phyloP scores from a whole-genome alignment of 2,797 vertebrate species.

The Gadopsis marmoratus region DNA sequence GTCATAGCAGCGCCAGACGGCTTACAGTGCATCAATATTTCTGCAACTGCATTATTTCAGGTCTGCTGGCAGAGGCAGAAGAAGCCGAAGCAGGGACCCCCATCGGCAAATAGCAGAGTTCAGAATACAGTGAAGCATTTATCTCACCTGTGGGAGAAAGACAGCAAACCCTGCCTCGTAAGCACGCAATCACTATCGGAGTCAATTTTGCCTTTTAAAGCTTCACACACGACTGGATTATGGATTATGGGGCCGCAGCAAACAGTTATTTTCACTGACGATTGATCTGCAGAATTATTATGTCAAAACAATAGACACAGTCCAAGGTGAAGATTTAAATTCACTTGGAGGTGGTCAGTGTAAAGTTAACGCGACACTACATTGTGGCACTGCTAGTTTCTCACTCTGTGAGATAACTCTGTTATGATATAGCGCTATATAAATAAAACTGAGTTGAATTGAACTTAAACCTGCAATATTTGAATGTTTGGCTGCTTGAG shows the following conservation, averaged over 20 bases:
- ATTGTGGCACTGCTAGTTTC: too few relatives aligned
- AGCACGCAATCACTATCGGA: neutral
- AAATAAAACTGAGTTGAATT: too few relatives aligned
- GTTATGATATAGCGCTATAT: too few relatives aligned
- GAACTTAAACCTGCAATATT: too few relatives aligned
- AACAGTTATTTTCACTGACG: too few relatives aligned
- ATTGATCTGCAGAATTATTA: too few relatives aligned
- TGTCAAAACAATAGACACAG: too few relatives aligned
- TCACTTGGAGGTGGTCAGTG: too few relatives aligned
- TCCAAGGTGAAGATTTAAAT: neutral
- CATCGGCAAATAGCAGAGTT: constrained; percentile 40
- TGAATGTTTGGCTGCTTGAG: too few relatives aligned
- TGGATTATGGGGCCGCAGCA: neutral
- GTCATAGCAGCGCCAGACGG: constrained; percentile 41
- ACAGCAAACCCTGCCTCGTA: neutral
- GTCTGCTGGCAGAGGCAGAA: constrained; percentile 67
- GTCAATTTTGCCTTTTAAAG: neutral
- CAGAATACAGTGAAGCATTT: constrained; percentile 47
- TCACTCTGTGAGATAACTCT: too few relatives aligned
- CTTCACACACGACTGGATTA: neutral
- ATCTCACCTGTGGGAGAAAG: constrained; percentile 30
- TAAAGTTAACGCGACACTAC: too few relatives aligned
- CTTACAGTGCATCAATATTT: constrained; percentile 78
- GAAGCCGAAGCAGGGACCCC: constrained; percentile 16
- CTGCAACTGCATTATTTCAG: constrained; percentile 72